phyloP scores from a whole-genome alignment of 1,140 invertebrate genomes.

The Pogonus chalceus region DNA sequence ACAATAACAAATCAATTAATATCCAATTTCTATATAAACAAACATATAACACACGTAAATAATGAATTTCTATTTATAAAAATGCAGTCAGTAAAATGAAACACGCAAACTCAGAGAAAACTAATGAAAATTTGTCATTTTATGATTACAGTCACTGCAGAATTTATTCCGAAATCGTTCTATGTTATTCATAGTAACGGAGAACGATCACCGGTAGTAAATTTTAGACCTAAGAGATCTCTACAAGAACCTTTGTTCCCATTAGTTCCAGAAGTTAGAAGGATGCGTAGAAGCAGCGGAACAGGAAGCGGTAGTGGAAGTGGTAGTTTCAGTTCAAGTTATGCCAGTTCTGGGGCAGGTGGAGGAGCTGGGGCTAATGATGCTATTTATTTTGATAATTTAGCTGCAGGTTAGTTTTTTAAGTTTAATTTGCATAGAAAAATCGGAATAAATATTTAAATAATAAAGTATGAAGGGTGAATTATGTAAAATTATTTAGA shows the following conservation, averaged over 20 bases:
- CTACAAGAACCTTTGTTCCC: background rate
- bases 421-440: background rate
- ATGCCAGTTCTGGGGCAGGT: background rate
- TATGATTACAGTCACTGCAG: conserved; percentile 18
- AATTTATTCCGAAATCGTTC: conserved; percentile 20
- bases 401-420: background rate
- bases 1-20: no score
- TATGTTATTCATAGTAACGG: conserved; percentile 20
- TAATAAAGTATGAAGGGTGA: background rate
- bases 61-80: background rate
- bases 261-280: no score
- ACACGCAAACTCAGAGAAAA: background rate
- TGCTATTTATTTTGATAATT: conserved; percentile 4
- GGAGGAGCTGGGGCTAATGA: background rate
- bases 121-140: background rate
- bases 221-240: background rate
- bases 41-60: background rate
- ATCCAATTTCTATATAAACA: no score
- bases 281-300: conserved; percentile 9
- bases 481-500: background rate
- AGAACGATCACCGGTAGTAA: conserved; percentile 17
- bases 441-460: background rate
- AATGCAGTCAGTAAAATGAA: background rate
- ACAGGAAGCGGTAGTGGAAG: background rate
- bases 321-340: background rate